Percentiles rank a stretch among this genome's conserved stretches.
Conservation (phyloP, 2,888 invertebrate genomes). For the Cerceris ruficornis region DNA sequence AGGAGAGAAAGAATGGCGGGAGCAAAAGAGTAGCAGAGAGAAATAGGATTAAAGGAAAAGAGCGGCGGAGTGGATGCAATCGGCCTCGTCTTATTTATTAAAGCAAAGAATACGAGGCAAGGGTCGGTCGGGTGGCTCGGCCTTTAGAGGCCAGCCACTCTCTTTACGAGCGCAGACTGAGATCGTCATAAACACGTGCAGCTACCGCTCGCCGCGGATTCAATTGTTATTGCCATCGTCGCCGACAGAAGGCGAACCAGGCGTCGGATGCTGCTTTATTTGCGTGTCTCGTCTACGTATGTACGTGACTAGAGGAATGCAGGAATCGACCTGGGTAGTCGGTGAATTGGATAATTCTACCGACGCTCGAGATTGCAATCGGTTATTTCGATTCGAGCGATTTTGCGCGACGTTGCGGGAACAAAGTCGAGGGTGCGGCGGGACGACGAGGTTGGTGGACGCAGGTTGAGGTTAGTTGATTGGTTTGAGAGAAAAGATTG, state of each 20-base stretch:
- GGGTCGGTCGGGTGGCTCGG: slow-evolving; percentile 48
- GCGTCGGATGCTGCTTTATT: slow-evolving; percentile 48
- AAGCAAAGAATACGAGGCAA: slow-evolving; percentile 53
- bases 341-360: slow-evolving; percentile 9
- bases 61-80: slow-evolving; percentile 42
- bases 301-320: slow-evolving; percentile 25
- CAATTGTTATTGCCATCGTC: slow-evolving; percentile 69
- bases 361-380: background rate
- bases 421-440: too few species aligned
- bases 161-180: slow-evolving; percentile 64
- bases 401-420: background rate
- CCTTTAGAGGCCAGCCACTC: slow-evolving; percentile 60
- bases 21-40: slow-evolving; percentile 19
- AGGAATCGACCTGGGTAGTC: slow-evolving; percentile 6
- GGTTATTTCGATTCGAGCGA: background rate
- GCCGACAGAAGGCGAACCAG: slow-evolving; percentile 48
- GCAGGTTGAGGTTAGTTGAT: too few species aligned
- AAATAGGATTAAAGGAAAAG: slow-evolving; percentile 41
- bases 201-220: slow-evolving; percentile 65
- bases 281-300: slow-evolving; percentile 23
- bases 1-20: slow-evolving; percentile 1
- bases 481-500: too few species aligned
- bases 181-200: slow-evolving; percentile 72
- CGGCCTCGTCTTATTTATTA: slow-evolving; percentile 65
- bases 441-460: too few species aligned